Conservation (phyloP, 2,113 vertebrate genomes). For the Chauna torquata region DNA sequence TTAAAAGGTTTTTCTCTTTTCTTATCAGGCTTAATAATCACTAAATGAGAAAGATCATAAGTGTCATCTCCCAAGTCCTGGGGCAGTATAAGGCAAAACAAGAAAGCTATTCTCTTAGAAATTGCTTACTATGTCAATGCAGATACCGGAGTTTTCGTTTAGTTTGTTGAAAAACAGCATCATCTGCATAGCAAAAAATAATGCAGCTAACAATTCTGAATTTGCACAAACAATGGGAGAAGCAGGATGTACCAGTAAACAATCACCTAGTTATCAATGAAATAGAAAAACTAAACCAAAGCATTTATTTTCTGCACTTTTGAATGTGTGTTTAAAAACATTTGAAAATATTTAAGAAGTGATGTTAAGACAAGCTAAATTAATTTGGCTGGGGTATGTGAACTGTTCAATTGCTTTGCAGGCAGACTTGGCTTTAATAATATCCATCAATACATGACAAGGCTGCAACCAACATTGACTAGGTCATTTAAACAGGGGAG, state of each 20-base stretch:
- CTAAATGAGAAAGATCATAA: constrained; percentile 76
- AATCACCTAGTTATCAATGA: neutral
- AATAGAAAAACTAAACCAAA: neutral
- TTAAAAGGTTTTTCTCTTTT: constrained; percentile 67
- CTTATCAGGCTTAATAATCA: constrained; percentile 76
- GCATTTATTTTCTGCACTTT: neutral
- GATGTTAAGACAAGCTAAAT: neutral
- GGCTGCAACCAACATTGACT: neutral
- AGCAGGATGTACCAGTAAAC: neutral
- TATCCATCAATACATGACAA: too few relatives aligned
- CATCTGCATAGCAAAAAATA: constrained; percentile 2
- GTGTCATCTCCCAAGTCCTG: constrained; percentile 39
- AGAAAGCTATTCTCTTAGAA: constrained; percentile 51
- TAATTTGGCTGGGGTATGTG: neutral
- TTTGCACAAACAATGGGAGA: neutral
- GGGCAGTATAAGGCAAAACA: constrained; percentile 51
- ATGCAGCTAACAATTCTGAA: neutral
- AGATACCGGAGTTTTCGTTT: constrained; percentile 58
- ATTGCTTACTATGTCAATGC: constrained; percentile 62
- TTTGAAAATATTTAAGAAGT: neutral
- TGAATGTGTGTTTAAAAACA: neutral
- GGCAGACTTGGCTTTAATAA: neutral
- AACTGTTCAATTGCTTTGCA: neutral
- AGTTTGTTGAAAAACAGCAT: constrained; percentile 40
- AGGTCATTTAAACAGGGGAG: neutral